phyloP scores from a whole-genome alignment of 2,888 invertebrate species.

The Idaea dimidiata region DNA sequence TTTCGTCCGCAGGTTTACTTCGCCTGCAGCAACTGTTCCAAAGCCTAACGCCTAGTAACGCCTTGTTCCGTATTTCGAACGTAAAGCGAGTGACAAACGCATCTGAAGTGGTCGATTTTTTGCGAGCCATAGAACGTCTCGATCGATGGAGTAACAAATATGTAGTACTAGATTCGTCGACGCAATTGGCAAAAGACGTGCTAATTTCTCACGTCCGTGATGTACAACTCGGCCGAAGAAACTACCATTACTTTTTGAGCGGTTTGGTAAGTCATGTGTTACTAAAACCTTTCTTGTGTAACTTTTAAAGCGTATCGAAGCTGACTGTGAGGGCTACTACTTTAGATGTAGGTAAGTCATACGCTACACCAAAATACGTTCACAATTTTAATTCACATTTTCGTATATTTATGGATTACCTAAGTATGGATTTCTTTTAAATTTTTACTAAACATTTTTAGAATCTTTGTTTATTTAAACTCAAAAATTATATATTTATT shows the following conservation, averaged over 20 bases:
- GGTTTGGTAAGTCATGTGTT: conserved; percentile 87
- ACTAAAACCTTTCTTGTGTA: conserved; percentile 9
- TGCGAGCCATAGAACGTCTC: conserved; percentile 88
- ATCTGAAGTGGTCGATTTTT: conserved; percentile 90
- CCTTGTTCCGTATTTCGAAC: conserved; percentile 91
- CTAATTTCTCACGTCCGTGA: conserved; percentile 93
- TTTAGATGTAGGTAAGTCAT: not conserved
- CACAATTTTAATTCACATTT: too few species aligned
- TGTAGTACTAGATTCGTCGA: conserved; percentile 92
- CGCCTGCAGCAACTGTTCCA: conserved; percentile 96
- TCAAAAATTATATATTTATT: too few species aligned
- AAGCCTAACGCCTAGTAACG: conserved; percentile 89
- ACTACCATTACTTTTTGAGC: conserved; percentile 94
- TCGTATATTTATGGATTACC: not conserved
- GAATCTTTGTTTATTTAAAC: not conserved
- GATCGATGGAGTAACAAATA: conserved; percentile 93
- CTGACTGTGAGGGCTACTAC: not conserved
- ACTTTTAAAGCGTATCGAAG: not conserved
- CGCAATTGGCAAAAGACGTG: conserved; percentile 92
- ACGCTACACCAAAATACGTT: not conserved
- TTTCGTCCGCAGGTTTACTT: conserved; percentile 84
- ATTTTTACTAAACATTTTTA: not conserved
- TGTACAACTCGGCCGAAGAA: conserved; percentile 90
- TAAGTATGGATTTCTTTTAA: not conserved
- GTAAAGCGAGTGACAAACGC: conserved; percentile 92